A percentile compares a stretch with the other conserved stretches of the same genome.
These are phyloP conservation scores for Apis dorsata DNA, from an alignment of 1,140 invertebrate species.

Conservation along the genomic window DNA sequence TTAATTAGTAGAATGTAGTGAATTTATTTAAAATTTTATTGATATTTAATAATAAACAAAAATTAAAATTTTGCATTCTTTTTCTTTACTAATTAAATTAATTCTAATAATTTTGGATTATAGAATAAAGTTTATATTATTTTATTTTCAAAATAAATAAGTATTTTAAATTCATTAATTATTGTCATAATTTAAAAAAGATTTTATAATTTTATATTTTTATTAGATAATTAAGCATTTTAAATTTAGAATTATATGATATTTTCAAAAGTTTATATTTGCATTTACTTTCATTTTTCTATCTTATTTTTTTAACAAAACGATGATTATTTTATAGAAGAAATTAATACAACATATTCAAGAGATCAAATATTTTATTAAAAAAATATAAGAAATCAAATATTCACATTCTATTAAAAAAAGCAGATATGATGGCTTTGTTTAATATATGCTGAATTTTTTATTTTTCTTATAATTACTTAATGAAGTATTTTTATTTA, in stretches of 20 bases:
- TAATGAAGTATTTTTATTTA: background rate
- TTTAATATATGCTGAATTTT: background rate
- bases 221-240: no score
- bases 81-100: no score
- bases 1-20: background rate
- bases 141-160: background rate
- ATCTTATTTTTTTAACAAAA: background rate
- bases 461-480: background rate
- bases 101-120: background rate
- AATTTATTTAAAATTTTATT: background rate
- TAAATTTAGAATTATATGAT: background rate
- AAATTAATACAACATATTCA: background rate
- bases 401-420: background rate
- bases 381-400: background rate
- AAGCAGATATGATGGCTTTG: background rate
- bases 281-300: background rate
- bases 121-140: no score
- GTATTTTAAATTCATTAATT: background rate
- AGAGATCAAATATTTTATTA: background rate
- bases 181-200: background rate
- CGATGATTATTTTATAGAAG: background rate
- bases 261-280: background rate
- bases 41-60: background rate
- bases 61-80: background rate
- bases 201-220: background rate